Conservation (phyloP, 1,140 invertebrate genomes). For the Oryzaephilus surinamensis region DNA sequence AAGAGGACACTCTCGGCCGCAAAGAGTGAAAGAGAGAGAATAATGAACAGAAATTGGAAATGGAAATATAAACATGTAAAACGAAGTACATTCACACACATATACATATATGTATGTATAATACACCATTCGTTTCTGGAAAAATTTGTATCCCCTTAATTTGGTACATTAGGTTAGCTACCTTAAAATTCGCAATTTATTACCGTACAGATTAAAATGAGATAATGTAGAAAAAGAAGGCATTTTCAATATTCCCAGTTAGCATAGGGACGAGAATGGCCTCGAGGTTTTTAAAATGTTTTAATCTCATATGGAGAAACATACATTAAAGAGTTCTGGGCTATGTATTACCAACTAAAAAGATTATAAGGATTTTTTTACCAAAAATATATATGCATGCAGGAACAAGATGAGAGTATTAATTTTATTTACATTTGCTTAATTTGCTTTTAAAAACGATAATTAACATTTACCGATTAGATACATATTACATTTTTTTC, state of each 20-base stretch:
- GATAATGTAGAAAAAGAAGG: conserved; percentile 19
- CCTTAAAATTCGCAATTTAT: conserved; percentile 26
- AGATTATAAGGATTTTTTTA: conserved; percentile 25
- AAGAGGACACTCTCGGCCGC: conserved; percentile 2
- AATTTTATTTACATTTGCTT: too few species aligned
- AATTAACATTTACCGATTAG: too few species aligned
- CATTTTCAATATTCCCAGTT: conserved; percentile 14
- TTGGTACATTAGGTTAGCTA: conserved; percentile 24
- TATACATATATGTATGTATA: conserved; percentile 12
- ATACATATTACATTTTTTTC: too few species aligned
- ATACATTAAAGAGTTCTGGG: conserved; percentile 19
- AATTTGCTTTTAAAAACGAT: too few species aligned
- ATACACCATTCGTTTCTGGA: conserved; percentile 17
- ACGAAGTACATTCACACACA: conserved; percentile 7
- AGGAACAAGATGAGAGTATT: too few species aligned
- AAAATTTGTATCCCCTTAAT: conserved; percentile 25
- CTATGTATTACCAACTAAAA: conserved; percentile 24
- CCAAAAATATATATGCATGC: too few species aligned
- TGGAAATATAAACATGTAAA: conserved; percentile 3
- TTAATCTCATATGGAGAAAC: conserved; percentile 23
- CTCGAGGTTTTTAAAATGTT: conserved; percentile 19
- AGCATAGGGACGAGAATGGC: conserved; percentile 19
- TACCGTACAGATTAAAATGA: conserved; percentile 17
- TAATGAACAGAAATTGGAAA: too few species aligned
- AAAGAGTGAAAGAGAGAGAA: neutral